Conservation (phyloP, 2,113 vertebrate genomes). For the Sialia sialis region DNA sequence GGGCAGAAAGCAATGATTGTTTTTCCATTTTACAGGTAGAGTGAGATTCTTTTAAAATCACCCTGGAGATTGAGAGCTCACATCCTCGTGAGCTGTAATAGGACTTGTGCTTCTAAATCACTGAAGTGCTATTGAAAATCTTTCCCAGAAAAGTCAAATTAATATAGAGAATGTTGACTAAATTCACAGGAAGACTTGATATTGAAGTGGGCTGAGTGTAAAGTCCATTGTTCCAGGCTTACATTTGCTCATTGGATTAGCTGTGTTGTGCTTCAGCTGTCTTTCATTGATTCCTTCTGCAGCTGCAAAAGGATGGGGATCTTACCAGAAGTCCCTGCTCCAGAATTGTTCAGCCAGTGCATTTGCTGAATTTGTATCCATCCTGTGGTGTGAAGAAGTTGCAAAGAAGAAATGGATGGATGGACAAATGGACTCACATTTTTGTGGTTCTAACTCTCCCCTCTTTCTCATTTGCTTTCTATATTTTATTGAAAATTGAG, state of each 20-base stretch:
- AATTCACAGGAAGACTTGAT: background rate
- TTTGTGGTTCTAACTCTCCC: background rate
- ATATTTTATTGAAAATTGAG: background rate
- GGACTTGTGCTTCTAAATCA: background rate
- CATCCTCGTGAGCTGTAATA: background rate
- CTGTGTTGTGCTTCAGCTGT: background rate
- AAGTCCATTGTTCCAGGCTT: background rate
- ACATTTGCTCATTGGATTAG: background rate
- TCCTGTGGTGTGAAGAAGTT: background rate
- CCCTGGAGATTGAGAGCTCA: background rate
- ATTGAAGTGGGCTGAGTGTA: background rate
- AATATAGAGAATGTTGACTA: background rate
- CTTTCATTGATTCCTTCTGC: background rate
- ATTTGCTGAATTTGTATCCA: background rate
- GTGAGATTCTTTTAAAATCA: background rate
- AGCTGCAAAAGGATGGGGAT: background rate
- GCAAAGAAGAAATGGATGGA: background rate
- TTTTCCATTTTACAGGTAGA: constrained; percentile 30
- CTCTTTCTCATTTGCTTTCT: background rate
- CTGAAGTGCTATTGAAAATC: background rate
- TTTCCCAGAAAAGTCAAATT: background rate
- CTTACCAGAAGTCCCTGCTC: background rate
- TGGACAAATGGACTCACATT: background rate
- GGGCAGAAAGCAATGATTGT: background rate
- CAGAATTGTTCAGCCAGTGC: background rate